Evolutionary conservation across 2,113 vertebrate species (phyloP), one percentile per base, ranked within the genome.

Genomic region (Nymphicus hollandicus): DNA sequence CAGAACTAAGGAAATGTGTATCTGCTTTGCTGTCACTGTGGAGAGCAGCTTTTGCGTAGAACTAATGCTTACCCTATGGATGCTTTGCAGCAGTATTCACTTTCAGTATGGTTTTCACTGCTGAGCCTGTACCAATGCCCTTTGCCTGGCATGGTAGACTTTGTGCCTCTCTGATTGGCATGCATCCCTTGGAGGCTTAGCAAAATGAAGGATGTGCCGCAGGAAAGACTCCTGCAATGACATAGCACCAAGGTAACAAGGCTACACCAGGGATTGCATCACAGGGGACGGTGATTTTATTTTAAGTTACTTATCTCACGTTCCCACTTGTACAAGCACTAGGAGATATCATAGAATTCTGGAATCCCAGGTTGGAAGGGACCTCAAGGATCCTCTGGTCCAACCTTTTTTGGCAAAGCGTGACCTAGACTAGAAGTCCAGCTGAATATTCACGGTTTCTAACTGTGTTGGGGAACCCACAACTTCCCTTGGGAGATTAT

Each of bases 131-230:
- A 19, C 1, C 0, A 41, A 6, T n/a, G 47, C 8, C 22, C 24
- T 39, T 35, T 80, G 43, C 46, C 20, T 33, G 14, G 31, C 8
- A 1, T 0, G 0, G 25, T 17, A 33, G 27, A 14, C n/a, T 35
- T 64, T 14, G n/a, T 86, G 22, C 27, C 66, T n/a, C 19, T 16
- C 28, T 43, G 19, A 12, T 9, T n/a, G 17, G 22, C 13, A 7
- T 0, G 0, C 8, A 11, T 2, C 10, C 44, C 25, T 33, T 0
- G 1, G 4, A 31, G 58, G 23, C 41, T 80, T 25, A 23, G 44
- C 19, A 33, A 72, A 55, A 12, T 2, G 4, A 31, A 31, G 50
- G 44, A 6, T 16, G 7, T 65, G 39, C n/a, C 65, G 56, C n/a
- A 56, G 46, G 35, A 68, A 44, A 16, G 27, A 44, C 25, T 53